Conservation (phyloP, 2,797 vertebrate genomes). For the Dendrocincla tyrannina region DNA sequence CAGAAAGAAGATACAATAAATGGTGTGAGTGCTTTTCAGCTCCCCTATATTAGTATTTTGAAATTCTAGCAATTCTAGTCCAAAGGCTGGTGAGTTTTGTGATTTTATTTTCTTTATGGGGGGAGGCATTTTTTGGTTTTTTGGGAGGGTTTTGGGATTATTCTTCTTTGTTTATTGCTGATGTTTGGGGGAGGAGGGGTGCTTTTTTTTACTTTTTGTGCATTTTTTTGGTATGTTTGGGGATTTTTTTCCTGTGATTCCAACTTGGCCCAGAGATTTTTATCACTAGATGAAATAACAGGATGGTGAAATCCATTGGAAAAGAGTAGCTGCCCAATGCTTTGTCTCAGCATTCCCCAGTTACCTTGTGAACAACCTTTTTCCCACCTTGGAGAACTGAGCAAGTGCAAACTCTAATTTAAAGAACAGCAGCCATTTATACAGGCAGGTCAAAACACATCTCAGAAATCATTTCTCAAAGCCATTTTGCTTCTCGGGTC, state of each 20-base stretch:
- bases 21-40: background rate
- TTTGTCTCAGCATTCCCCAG: background rate
- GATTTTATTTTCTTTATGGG: fast-evolving
- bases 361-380: background rate
- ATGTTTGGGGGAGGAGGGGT: background rate
- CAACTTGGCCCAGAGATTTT: background rate
- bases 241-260: background rate
- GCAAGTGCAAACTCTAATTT: background rate
- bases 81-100: fast-evolving
- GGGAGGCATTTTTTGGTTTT: background rate
- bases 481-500: fast-evolving
- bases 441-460: background rate
- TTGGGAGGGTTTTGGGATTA: too few species aligned
- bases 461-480: background rate
- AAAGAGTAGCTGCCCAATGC: background rate
- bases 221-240: too few species aligned
- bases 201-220: too few species aligned
- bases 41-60: background rate
- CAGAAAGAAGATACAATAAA: background rate
- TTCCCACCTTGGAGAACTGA: background rate
- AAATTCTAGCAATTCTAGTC: background rate
- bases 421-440: background rate
- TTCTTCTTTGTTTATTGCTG: background rate
- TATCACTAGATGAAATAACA: background rate
- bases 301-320: background rate